phyloP scores from a whole-genome alignment of 2,888 invertebrate genomes.

The Drosophila hamatofila region DNA sequence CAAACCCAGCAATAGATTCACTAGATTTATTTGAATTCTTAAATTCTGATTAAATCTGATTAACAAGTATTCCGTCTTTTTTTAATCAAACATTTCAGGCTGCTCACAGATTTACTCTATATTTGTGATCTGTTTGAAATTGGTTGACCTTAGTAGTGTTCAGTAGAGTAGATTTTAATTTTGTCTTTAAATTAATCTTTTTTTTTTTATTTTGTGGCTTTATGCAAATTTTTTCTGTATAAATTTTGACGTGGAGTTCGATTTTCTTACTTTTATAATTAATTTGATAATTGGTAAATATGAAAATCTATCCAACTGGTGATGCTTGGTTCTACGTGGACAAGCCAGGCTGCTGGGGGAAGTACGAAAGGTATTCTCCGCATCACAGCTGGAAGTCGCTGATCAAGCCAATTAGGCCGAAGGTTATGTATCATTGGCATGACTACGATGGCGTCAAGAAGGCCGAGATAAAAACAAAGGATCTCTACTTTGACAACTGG shows the following conservation, averaged over 20 bases:
- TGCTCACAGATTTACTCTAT: background rate
- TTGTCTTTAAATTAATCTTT: background rate
- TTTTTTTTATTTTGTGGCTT: background rate
- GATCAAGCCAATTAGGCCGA: constrained; percentile 31
- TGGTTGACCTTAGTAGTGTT: background rate
- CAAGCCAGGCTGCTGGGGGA: constrained; percentile 58
- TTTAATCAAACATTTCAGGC: background rate
- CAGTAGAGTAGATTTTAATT: background rate
- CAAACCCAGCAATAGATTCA: too few species aligned
- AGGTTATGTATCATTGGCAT: constrained; percentile 74
- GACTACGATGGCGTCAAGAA: constrained; percentile 65
- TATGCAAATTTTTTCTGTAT: background rate
- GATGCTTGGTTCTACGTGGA: constrained; percentile 70
- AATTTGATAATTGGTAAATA: constrained; percentile 20
- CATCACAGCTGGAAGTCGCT: constrained; percentile 66
- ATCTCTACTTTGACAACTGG: constrained; percentile 69
- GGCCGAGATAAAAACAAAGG: constrained; percentile 43
- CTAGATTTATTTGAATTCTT: too few species aligned
- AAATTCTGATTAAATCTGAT: too few species aligned
- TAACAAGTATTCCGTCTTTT: background rate
- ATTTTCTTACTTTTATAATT: background rate
- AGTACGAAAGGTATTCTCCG: constrained; percentile 49
- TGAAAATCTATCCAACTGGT: constrained; percentile 68
- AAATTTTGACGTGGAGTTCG: background rate
- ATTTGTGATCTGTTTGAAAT: background rate